These are phyloP conservation scores for Drosophila dives DNA, from an alignment of 2,888 invertebrate species.

Conservation along the genomic window DNA sequence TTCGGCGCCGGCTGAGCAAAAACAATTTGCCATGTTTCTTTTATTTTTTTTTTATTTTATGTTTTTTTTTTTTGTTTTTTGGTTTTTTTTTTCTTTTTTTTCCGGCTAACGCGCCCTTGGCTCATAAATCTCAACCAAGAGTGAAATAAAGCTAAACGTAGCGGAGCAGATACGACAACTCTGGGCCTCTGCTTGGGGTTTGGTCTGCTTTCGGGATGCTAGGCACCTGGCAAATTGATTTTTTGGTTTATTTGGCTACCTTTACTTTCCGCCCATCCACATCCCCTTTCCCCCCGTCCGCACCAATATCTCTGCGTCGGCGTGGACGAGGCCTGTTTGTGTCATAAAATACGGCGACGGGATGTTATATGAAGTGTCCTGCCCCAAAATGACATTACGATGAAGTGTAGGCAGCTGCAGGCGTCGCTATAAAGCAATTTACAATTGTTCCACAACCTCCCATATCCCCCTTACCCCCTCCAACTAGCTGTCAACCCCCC, in stretches of 20 bases:
- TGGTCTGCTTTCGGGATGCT: slow-evolving; percentile 37
- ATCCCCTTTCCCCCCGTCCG: neutral
- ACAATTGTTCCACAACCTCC: slow-evolving; percentile 54
- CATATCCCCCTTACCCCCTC: neutral
- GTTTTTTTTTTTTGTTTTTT: slow-evolving; percentile 5
- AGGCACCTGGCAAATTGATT: slow-evolving; percentile 79
- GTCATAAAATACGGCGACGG: slow-evolving; percentile 77
- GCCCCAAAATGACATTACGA: slow-evolving; percentile 76
- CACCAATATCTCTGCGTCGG: neutral
- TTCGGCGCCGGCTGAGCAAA: slow-evolving; percentile 63
- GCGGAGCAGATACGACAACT: slow-evolving; percentile 49
- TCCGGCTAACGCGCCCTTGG: slow-evolving; percentile 75
- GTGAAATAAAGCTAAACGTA: slow-evolving; percentile 80
- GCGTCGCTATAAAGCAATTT: slow-evolving; percentile 74
- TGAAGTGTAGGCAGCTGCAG: slow-evolving; percentile 65
- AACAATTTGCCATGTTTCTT: slow-evolving; percentile 66
- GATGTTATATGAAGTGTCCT: slow-evolving; percentile 72
- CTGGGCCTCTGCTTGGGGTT: slow-evolving; percentile 9
- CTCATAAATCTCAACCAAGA: slow-evolving; percentile 78
- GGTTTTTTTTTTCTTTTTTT: slow-evolving; percentile 50
- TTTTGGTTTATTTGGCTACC: slow-evolving; percentile 74
- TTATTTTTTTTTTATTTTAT: slow-evolving; percentile 8
- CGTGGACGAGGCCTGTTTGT: slow-evolving; percentile 67
- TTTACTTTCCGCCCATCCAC: slow-evolving; percentile 5
- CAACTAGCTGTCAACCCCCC: no score